These are phyloP conservation scores for Intellagama lesueurii DNA, from an alignment of 2,797 vertebrate genomes.

Conservation along the genomic window DNA sequence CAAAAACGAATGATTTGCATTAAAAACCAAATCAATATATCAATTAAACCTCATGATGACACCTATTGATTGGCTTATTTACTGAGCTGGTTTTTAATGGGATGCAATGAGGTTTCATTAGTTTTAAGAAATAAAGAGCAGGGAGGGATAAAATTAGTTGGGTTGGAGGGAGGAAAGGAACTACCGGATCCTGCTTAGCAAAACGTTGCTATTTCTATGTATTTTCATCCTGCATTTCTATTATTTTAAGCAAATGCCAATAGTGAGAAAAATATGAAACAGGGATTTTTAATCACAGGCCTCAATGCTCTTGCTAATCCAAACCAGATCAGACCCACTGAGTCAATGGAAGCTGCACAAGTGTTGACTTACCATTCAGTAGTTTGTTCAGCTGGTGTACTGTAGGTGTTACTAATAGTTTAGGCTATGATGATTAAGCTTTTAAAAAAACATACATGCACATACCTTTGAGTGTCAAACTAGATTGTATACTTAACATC, in stretches of 20 bases:
- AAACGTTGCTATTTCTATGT: not conserved
- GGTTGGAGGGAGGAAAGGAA: no score
- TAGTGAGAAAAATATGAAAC: not conserved
- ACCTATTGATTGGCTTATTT: not conserved
- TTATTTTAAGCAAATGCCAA: not conserved
- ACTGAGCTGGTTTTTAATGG: not conserved
- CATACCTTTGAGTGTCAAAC: no score
- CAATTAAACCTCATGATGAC: conserved; percentile 35
- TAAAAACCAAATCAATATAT: not conserved
- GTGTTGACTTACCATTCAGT: no score
- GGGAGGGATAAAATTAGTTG: not conserved
- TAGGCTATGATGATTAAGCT: no score
- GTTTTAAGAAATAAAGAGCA: not conserved
- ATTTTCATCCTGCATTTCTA: not conserved
- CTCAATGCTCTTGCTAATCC: no score
- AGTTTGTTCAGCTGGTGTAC: not conserved
- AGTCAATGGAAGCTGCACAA: no score
- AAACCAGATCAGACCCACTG: not conserved
- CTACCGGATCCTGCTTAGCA: not conserved
- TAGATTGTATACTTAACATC: no score
- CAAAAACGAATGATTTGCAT: not conserved
- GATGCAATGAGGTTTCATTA: not conserved
- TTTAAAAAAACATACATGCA: no score
- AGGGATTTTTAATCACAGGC: no score
- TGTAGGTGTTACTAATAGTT: no score